phyloP scores from a whole-genome alignment of 1,140 invertebrate species.

The Venustaconcha ellipsiformis region DNA sequence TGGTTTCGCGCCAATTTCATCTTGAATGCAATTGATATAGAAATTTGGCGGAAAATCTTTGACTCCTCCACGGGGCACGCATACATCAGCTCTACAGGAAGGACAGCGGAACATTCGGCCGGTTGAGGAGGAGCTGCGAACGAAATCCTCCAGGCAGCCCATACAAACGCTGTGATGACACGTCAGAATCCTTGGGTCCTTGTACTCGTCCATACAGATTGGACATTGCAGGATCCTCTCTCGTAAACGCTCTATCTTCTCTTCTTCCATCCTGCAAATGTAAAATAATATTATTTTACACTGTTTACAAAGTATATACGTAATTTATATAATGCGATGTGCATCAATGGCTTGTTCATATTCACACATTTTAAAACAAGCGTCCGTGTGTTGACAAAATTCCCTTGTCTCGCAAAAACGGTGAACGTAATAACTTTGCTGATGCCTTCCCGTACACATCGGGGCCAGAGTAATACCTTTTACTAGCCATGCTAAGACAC shows the following conservation, averaged over 20 bases:
- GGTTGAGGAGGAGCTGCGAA: conserved; percentile 48
- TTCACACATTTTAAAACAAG: too few relatives aligned
- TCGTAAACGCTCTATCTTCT: conserved; percentile 55
- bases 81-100: conserved; percentile 56
- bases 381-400: too few relatives aligned
- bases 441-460: too few relatives aligned
- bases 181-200: conserved; percentile 57
- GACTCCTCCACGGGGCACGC: conserved; percentile 54
- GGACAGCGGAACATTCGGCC: conserved; percentile 58
- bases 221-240: conserved; percentile 58
- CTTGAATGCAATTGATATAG: conserved; percentile 59
- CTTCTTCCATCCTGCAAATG: conserved; percentile 41
- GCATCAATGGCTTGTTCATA: too few relatives aligned
- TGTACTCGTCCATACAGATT: conserved; percentile 63
- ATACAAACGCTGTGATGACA: conserved; percentile 61
- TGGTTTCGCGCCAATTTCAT: conserved; percentile 52
- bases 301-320: background rate
- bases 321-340: conserved; percentile 1
- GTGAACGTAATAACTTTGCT: too few relatives aligned
- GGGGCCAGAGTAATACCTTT: too few relatives aligned
- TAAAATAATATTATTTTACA: background rate
- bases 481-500: too few relatives aligned
- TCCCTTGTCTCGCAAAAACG: too few relatives aligned
- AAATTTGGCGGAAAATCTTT: conserved; percentile 62
- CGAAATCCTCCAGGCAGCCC: conserved; percentile 52